Base-by-base conservation (phyloP, 2,888 invertebrate species). In the Gnatocerus cornutus region DNA sequence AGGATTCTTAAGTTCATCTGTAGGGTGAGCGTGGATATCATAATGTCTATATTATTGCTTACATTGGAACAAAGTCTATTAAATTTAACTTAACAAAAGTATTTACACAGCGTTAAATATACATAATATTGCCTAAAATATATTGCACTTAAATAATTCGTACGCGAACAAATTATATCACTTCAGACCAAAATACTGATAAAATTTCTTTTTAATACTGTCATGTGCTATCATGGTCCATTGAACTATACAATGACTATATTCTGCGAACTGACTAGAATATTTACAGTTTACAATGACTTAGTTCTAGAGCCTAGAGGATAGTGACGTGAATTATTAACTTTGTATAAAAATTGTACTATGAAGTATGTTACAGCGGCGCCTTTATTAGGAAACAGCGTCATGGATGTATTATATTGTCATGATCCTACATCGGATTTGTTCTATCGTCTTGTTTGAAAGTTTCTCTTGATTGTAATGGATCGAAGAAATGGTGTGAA, bases 341-440 rank as follows among this genome's bases (percentile, higher is more conserved):
- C 30, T 71, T 71, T 76, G 83, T 83, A 83, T 83, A 83, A 83
- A 83, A 83, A 81, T 83, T 83, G 83, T 83, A 83, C 83, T 83
- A 81, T 80, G 73, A 75, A 78, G 75, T 77, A 77, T 75, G 74
- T 75, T 79, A 78, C 78, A 78, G 69, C 65, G 71, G 56, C 56
- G 46, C 37, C 56, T 66, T 14, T 16, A 27, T 10, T 8, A 13
- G 39, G 12, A 41, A 41, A 56, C 53, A 53, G 53, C 53, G 8
- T 33, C 39, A 37, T 12, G 16, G 6, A 37, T 29, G 52, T 37
- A 53, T n/a, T 50, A 50, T 50, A 10, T 10, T 16, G 30, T 48
- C 50, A 30, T n/a, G n/a, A n/a, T n/a, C n/a, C n/a, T n/a, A n/a
- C n/a, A n/a, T 27, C 12, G 4, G 21, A 21, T 21, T 21, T 21